Evolutionary conservation across 2,888 invertebrate genomes (phyloP), one percentile per base, ranked within the genome.

Genomic region (Eurytoma adleriae): DNA sequence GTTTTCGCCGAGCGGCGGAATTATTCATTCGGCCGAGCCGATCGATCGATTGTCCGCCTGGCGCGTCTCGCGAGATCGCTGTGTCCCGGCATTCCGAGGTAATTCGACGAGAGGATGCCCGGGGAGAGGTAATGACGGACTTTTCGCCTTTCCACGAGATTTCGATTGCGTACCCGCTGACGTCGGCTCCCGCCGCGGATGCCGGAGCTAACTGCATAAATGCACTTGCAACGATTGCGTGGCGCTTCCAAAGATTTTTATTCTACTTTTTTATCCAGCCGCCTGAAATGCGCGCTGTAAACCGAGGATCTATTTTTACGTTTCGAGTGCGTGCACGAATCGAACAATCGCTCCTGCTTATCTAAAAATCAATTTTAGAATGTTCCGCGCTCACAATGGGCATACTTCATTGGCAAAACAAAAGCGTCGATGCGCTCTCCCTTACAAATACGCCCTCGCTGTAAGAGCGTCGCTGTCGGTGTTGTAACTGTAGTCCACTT

Each of bases 401-500:
- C 54, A 7, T 48, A n/a, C 50, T 18, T n/a, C 50, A 3, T 16
- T 1, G 56, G 56, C 56, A 18, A 69, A 69, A 69, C 56, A 69
- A 69, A 69, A 69, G 69, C 5, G 24, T 12, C 12, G 48, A 40
- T 10, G 27, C 40, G 40, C 48, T 4, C 72, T 40, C 14, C n/a
- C 40, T 50, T 27, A 62, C 18, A 48, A 69, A 62, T 62, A 64
- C 30, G 2, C 18, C 24, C 61, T 3, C 7, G 18, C 40, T 40
- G 40, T 10, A 40, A 14, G 64, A 70, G 40, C 68, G 70, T 70
- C 62, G 20, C 27, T 18, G n/a, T 13, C 50, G 18, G n/a, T 64
- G 24, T 3, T 62, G 30, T 78, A 81, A 81, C 81, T 74, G 81
- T 78, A 78, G 71, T 80, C 69, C 73, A 68, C 52, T 78, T 78